Evolutionary conservation across 2,113 vertebrate genomes (phyloP), one percentile per base, ranked within the genome.

Genomic region (Emydura subglobosa): DNA sequence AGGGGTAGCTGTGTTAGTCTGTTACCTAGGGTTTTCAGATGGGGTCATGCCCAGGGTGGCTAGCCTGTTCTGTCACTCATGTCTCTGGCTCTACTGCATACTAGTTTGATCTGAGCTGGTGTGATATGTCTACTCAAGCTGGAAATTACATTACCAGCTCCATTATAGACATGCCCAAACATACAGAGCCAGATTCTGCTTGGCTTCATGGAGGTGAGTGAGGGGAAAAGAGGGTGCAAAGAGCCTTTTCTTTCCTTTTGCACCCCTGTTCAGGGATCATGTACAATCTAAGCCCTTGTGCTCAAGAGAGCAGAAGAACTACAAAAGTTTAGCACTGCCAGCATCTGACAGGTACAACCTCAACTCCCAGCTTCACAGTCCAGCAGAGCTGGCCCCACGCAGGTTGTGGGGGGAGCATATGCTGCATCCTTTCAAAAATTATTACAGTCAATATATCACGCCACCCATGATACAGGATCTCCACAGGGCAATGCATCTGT

Each of bases 131-230:
- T 14, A 11, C 50, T 51, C 50, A 11, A 11, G 50, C 50, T 51
- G 14, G 50, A 51, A 51, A 51, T 51, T 51, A 14, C 10, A 51
- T 51, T 14, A 8, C 50, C 50, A 51, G 50, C 50, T 51, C 50
- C 50, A 51, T 51, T 51, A 9, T 51, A 51, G 50, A 51, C 50
- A 51, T 51, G 50, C 11, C 11, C 50, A 51, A 14, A 51, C 7
- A 2, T 7, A 88, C 25, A 86, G 16, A 88, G 68, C 22, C 44
- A 74, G 47, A 47, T 3, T 47, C 2, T 3, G 27, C 3, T 2
- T 57, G 16, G 9, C 34, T 92, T 85, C 6, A 27, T 0, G 1
- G 27, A 51, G 61, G 27, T 0, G 0, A 34, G 14, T 51, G 22
- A 4, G 0, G 31, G 16, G 72, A 61, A 29, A 82, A 92, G 74